Evolutionary conservation across 2,888 invertebrate genomes (phyloP), one percentile per base, ranked within the genome.

Genomic region (Eupithecia subumbrata): DNA sequence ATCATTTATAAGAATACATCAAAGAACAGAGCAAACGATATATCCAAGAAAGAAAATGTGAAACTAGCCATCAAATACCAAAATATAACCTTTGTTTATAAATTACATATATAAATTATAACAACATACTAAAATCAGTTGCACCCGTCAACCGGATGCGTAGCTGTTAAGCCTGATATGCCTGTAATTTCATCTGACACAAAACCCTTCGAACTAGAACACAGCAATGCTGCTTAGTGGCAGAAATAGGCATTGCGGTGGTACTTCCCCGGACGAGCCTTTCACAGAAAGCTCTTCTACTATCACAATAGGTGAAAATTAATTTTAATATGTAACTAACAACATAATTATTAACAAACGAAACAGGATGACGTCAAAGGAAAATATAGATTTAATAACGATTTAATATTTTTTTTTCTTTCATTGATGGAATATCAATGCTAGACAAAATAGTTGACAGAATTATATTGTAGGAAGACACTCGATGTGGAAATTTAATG

Each of bases 261-360:
- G 56, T 56, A 56, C 56, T 56, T 22, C 56, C 56, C 56, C 56
- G 56, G 56, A 12, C 56, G 56, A 56, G 56, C 56, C 56, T 56
- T 56, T 56, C 22, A 56, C 56, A 22, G 4, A 22, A 11, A 56
- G 56, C 56, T 56, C 56, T 56, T 22, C 56, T 56, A 56, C 56
- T 56, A 56, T 5, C 52, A 52, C n/a, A 52, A 18, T 18, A 5
- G 5, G 16, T 18, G 9, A 9, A n/a, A 52, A 52, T 43, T 0
- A 48, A 48, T 48, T 18, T 18, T 48, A 52, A 52, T 18, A n/a
- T 2, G 11, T n/a, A n/a, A n/a, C 18, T 9, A 1, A 52, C 8
- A 52, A n/a, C n/a, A n/a, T 0, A 52, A 52, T 48, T 18, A 52
- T 5, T 48, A 5, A 18, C 18, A 7, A 48, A 48, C 9, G 52